Percentiles rank a stretch among this genome's conserved stretches.
phyloP scores from a whole-genome alignment of 2,113 vertebrate species.

The Oxygymnocypris stewartii region DNA sequence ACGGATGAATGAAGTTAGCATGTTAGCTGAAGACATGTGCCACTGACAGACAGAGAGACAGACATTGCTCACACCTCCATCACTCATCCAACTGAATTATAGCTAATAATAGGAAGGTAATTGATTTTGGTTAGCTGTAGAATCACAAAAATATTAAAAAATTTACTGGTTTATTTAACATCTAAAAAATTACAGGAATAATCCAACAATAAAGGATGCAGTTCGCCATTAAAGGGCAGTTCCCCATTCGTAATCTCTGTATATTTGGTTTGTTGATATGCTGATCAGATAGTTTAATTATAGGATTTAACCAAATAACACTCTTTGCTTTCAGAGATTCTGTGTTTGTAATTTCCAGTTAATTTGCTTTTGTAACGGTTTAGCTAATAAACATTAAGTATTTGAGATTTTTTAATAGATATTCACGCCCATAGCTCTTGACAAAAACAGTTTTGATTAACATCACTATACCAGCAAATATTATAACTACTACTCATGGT shows the following conservation, averaged over 20 bases:
- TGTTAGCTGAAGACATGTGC: constrained; percentile 33
- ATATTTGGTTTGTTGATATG: background rate
- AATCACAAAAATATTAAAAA: background rate
- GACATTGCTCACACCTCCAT: background rate
- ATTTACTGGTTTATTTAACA: background rate
- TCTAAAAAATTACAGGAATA: too few relatives aligned
- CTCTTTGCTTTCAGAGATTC: background rate
- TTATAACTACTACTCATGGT: background rate
- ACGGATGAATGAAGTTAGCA: constrained; percentile 12
- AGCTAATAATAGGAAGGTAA: background rate
- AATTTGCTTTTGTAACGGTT: background rate
- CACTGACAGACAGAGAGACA: background rate
- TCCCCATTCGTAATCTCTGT: background rate
- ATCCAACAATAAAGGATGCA: background rate
- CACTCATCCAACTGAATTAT: background rate
- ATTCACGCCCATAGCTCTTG: background rate
- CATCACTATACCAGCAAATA: background rate
- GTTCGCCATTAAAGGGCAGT: background rate
- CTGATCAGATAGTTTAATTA: background rate
- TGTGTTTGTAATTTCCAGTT: background rate
- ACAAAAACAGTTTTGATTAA: background rate
- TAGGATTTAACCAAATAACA: background rate
- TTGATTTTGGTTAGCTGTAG: background rate
- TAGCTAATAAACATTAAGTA: background rate
- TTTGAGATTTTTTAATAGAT: background rate